Base-by-base conservation (phyloP, 1,140 invertebrate species). In the Fopius arisanus region DNA sequence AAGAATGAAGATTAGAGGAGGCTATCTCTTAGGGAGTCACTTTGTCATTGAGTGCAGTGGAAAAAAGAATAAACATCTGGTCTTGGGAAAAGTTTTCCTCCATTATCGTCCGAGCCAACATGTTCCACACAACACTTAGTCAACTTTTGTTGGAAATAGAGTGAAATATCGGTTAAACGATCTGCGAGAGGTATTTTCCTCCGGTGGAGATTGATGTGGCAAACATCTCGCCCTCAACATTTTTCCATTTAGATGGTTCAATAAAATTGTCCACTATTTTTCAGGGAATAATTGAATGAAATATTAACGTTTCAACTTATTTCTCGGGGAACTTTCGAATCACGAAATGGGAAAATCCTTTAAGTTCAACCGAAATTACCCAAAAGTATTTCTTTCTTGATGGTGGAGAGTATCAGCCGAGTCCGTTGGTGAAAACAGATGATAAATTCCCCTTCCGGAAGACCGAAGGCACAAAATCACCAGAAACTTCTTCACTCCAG, bases 101-200 rank as follows among this genome's bases (percentile, higher is more conserved):
- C 75, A 76, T 76, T 76, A 76, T 73, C 75, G 75, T 33, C 63
- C 28, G 19, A 59, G 62, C 70, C 48, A 48, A 40, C 70, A 51
- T 67, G 67, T 40, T 59, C 68, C 43, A 68, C 73, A 48, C 48
- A 48, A 40, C 67, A 48, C 43, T 48, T 48, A 76, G 72, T 72
- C 70, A 73, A 70, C 67, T 73, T 48, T 48, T 19, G n/a, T 68
- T 41, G 21, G 73, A 70, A 72, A 76, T 73, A 71, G 75, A 70
- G 75, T 76, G 71, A 76, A 76, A 76, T 76, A 76, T 73, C 75
- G 75, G 67, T 41, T 76, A 48, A 76, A 76, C 71, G 75, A 76
- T 76, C 67, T 67, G 12, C 75, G 59, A 14, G 68, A 19, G 67
- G 63, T 33, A 28, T 70, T 48, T 72, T 68, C 26, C 48, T 59